Percentiles rank a stretch among this genome's conserved stretches.
Conservation (phyloP, 2,888 invertebrate genomes). For the Tipula lateralis region DNA sequence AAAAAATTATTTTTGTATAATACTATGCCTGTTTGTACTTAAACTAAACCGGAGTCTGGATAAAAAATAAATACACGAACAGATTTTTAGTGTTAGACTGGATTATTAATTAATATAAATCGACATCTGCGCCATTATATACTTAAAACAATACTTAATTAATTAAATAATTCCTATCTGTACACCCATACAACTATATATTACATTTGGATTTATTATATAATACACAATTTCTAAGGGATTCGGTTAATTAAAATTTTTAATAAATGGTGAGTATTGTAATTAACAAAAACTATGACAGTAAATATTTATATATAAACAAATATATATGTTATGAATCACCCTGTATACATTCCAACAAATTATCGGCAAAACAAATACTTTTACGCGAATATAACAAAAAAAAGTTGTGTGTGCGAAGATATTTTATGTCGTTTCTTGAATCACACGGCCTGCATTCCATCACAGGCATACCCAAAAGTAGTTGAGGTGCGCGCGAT, state of each 20-base stretch:
- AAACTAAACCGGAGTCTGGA: background rate
- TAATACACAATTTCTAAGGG: background rate
- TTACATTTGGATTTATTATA: slow-evolving; percentile 26
- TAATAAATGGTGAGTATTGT: slow-evolving; percentile 5
- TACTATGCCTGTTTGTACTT: background rate
- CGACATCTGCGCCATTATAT: background rate
- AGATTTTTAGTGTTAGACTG: background rate
- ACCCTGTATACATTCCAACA: slow-evolving; percentile 26
- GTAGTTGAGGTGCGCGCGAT: slow-evolving; percentile 5
- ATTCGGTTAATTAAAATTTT: background rate
- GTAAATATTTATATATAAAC: background rate
- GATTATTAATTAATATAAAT: background rate
- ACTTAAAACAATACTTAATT: background rate
- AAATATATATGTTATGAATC: background rate
- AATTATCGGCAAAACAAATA: slow-evolving; percentile 26
- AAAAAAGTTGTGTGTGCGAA: slow-evolving; percentile 3
- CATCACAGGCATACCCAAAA: background rate
- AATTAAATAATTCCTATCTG: background rate
- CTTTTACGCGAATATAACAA: slow-evolving; percentile 27
- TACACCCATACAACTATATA: background rate
- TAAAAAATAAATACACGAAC: background rate
- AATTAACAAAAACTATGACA: background rate
- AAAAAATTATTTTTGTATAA: background rate
- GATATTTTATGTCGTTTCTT: slow-evolving; percentile 25
- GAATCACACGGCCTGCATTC: slow-evolving; percentile 27